These are phyloP conservation scores for Parus major DNA, from an alignment of 2,113 vertebrate species.

Conservation along the genomic window DNA sequence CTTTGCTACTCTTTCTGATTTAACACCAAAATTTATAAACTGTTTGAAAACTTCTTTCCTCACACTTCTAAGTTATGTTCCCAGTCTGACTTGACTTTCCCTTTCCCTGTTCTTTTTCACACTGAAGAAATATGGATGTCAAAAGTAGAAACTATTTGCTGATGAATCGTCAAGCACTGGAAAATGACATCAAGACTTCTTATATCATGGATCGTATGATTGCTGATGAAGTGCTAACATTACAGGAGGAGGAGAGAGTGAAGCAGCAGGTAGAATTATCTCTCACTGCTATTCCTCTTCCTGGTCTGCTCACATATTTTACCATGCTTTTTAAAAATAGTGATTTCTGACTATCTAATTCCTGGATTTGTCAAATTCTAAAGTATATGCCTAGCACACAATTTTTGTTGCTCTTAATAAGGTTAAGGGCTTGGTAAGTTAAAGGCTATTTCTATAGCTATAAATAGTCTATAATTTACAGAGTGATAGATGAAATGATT, in stretches of 20 bases:
- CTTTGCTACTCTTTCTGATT: not conserved
- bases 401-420: not conserved
- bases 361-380: not conserved
- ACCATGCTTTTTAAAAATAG: not conserved
- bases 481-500: not conserved
- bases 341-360: not conserved
- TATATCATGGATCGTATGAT: constrained; percentile 95
- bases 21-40: not conserved
- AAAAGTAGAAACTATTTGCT: constrained; percentile 85
- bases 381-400: not conserved
- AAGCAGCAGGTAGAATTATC: constrained; percentile 77
- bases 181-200: constrained; percentile 88
- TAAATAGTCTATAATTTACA: not conserved
- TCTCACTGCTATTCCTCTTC: not conserved
- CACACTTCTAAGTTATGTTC: constrained; percentile 1
- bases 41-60: not conserved
- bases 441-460: not conserved
- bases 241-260: constrained; percentile 86
- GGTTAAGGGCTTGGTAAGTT: not conserved
- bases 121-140: constrained; percentile 80
- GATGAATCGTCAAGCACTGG: constrained; percentile 78
- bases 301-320: not conserved
- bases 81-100: not conserved
- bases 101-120: accelerated
- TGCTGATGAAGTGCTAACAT: constrained; percentile 82